Base-by-base conservation (phyloP, 2,797 vertebrate species). In the Liasis olivaceus region DNA sequence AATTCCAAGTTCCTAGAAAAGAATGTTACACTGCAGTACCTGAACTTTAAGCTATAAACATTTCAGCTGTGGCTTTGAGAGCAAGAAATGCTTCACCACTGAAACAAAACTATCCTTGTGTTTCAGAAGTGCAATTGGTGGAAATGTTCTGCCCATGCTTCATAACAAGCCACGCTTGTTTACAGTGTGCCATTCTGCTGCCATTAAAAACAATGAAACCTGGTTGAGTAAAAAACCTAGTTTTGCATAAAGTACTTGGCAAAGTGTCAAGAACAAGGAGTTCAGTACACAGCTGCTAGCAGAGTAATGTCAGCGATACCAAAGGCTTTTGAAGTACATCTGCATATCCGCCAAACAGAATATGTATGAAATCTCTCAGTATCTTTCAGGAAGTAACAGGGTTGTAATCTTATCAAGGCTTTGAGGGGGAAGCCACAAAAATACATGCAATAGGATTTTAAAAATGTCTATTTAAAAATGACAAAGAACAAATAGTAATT, bases 1-100 rank as follows among this genome's bases (percentile, higher is more conserved):
- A 94, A 99, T 98, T 96, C 99, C 99, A 95, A 99, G 98, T 97
- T 99, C 99, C 99, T 99, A 97, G 97, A 98, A 98, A 97, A 98
- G 96, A 97, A 97, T 97, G 96, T 96, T 85, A 96, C 92, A 98
- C 96, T 96, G 96, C 91, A 98, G 96, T 96, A 96, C 93, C 94
- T 98, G 95, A 97, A 94, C 85, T 85, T 95, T 94, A 31, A 94
- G 95, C 94, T 96, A 95, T 95, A 97, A 97, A 97, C 95, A 95
- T 95, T 94, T 95, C 93, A 96, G 95, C 95, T 86, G 92, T 88
- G 92, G 92, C 91, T 96, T 94, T 91, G 93, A 84, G 89, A 85
- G 85, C 85, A 91, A 95, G 69, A 92, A 91, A 92, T 93, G 96
- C 95, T 93, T 91, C 88, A 93, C 91, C 88, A 92, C 31, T 64